Base-by-base conservation (phyloP, 2,113 vertebrate species). In the Engraulis encrasicolus region DNA sequence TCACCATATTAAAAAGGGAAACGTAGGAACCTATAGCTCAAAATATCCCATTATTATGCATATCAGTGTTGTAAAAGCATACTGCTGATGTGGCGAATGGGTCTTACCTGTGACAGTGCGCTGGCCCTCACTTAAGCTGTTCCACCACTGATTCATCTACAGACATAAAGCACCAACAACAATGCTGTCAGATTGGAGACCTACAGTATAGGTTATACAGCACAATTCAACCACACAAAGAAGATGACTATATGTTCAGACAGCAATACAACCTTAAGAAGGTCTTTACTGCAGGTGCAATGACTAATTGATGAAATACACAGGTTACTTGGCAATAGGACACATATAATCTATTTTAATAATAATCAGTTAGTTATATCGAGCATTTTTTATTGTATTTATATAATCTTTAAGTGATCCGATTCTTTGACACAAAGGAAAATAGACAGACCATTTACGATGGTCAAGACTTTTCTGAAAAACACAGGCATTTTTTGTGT, bases 121-220 rank as follows among this genome's bases (percentile, higher is more conserved):
- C 92, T 99, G 97, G 81, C 98, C 98, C 86, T 98, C 97, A 88
- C 94, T 98, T 93, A 99, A 92, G 92, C 88, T 95, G 94, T 96
- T 97, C 98, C 98, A 99, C 97, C 96, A 99, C 71, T 93, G 96
- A 95, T 99, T 99, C 91, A 99, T 91, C 98, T 99, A 93, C 85
- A 96, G 96, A 45, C 40, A 74, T 50, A 90, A 17, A 89, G 20
- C 87, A 85, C 86, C 45, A 83, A 23, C 66, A 74, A 34, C 31
- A 27, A 15, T 11, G 1, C 58, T 18, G 38, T 54, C 52, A 54
- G 52, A 54, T 27, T 34, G 23, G 23, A 34, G 2, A 31, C 27
- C 12, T 66, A 20, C 27, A n/a, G n/a, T n/a, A n/a, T n/a, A n/a
- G n/a, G n/a, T 27, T 66, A 23, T 58, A n/a, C 54, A 58, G 54